phyloP scores from a whole-genome alignment of 2,113 vertebrate genomes.

The Castor canadensis region DNA sequence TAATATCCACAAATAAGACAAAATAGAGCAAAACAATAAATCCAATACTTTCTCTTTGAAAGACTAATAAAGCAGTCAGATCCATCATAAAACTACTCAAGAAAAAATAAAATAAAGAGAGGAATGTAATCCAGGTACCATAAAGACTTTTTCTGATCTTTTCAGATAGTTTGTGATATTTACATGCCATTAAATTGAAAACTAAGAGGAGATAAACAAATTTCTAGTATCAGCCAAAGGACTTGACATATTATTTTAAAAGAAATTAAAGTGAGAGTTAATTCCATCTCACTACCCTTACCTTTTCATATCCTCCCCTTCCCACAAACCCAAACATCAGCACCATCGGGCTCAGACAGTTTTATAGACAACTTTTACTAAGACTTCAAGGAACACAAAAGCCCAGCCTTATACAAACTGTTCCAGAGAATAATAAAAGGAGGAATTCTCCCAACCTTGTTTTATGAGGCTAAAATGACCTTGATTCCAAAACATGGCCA shows the following conservation, averaged over 20 bases:
- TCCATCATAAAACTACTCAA: not conserved
- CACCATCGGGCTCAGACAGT: not conserved
- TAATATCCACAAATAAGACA: not conserved
- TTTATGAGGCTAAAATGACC: slow-evolving; percentile 54
- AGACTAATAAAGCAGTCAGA: not conserved
- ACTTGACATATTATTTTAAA: no score
- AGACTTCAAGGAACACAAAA: slow-evolving; percentile 60
- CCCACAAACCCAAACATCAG: slow-evolving; percentile 24
- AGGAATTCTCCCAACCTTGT: slow-evolving; percentile 35
- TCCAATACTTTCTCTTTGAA: not conserved
- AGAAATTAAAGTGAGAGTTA: slow-evolving; percentile 22
- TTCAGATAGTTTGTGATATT: not conserved
- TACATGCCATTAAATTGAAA: slow-evolving; percentile 15
- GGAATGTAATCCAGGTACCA: not conserved
- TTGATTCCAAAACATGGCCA: slow-evolving; percentile 6
- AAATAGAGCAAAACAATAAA: not conserved
- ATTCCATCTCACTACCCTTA: not conserved
- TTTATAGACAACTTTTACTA: slow-evolving; percentile 65
- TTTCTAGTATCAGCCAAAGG: no score
- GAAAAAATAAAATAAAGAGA: not conserved
- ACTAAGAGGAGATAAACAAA: not conserved
- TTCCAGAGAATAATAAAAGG: slow-evolving; percentile 63
- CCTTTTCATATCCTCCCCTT: not conserved
- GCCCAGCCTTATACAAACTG: slow-evolving; percentile 57
- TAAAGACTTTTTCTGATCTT: not conserved